Evolutionary conservation across 2,888 invertebrate genomes (phyloP), one percentile per base, ranked within the genome.

Genomic region (Parnassius smintheus): DNA sequence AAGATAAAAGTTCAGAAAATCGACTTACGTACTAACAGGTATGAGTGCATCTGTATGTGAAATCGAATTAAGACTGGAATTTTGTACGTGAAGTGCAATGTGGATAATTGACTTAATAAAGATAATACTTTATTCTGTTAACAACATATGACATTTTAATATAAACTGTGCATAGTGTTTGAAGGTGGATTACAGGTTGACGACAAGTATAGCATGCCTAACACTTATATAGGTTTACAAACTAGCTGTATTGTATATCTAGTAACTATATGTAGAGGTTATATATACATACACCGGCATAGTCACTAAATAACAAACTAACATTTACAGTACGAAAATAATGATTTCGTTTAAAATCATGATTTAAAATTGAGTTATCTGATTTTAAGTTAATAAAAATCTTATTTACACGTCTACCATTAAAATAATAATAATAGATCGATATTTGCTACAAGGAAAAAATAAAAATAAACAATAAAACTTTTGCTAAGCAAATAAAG

Each of bases 221-320:
- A 53, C 60, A 10, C 41, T 62, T 50, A 63, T 58, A 74, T 71
- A 69, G 71, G 61, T 66, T 68, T 74, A 75, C 51, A 75, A 67
- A 52, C 76, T 81, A 77, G 73, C 74, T 69, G 74, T 73, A 73
- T 74, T 72, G 74, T 81, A 80, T 71, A 79, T 73, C 77, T 71
- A 71, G 65, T 65, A 77, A 79, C 78, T 76, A 82, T 78, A 81
- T 81, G 81, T 81, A 82, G 79, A 77, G 68, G 72, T 79, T 82
- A 81, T 77, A 81, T 77, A 73, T 81, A 86, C 79, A 88, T 13
- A 49, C 78, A 75, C 80, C 76, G 71, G 72, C 64, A 64, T 88
- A 88, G 85, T 81, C 79, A 89, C 88, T 90, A 90, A 87, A 90
- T 90, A 91, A 90, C 90, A 89, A 89, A 86, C 82, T 78, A 82